Evolutionary conservation across 2,797 vertebrate species (phyloP), one percentile per base, ranked within the genome.

Genomic region (Pseudomugil gertrudae): DNA sequence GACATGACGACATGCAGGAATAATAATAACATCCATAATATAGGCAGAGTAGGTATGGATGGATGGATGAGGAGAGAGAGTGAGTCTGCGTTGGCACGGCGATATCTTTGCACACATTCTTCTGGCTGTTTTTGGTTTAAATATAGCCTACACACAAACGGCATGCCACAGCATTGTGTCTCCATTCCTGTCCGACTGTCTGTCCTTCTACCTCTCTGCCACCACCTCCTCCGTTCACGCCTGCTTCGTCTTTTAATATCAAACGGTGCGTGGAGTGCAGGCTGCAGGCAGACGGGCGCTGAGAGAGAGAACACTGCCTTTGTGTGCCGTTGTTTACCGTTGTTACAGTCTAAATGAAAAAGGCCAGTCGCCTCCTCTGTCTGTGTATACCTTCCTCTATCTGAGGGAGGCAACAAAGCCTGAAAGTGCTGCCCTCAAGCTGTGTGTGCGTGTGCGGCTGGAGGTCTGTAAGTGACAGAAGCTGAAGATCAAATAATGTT

Each of bases 1-100:
- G 84, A 87, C 82, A 88, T 91, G 89, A 91, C 86, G 87, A 90
- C 89, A 92, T 83, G 84, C 75, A 72, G 88, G 86, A 90, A 91
- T 89, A 88, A 91, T 90, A 92, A 91, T 89, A 91, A 89, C 87
- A 86, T 84, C 86, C 72, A 87, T 88, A 86, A 90, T 89, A 82
- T 78, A 87, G 77, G 83, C 82, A 86, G 79, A 86, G 77, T 73
- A 82, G 78, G 84, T 81, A 78, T 66, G 83, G 87, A 85, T 65
- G 80, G 83, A 87, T 66, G 72, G 80, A 84, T 50, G 69, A 52
- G 56, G 75, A 55, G 50, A 50, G 57, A 38, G 29, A 29, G 57
- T 27, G 26, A 72, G 76, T 67, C 65, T n/a, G 66, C 54, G 47
- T 76, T 80, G 83, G 71, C 80, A 73, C 61, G 0, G 70, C 59